These are phyloP conservation scores for Arizona elegans DNA, from an alignment of 2,113 vertebrate genomes.

Conservation along the genomic window DNA sequence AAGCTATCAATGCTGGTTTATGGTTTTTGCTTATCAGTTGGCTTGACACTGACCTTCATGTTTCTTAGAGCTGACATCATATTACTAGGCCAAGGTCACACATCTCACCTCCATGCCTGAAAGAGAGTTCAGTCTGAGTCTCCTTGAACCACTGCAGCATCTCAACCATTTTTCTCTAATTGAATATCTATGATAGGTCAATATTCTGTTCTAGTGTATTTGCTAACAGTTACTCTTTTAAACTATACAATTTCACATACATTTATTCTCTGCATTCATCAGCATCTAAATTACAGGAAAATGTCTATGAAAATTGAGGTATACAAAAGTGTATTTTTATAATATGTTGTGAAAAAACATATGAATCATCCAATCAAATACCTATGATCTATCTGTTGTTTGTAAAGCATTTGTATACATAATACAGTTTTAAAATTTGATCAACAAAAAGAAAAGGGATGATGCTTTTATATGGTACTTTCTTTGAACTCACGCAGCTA, in stretches of 20 bases:
- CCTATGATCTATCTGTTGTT: background rate
- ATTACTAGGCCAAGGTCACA: background rate
- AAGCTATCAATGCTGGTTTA: background rate
- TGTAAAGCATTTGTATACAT: background rate
- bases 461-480: background rate
- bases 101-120: background rate
- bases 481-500: background rate
- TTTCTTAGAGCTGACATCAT: background rate
- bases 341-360: background rate
- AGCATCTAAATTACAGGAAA: background rate
- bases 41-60: background rate
- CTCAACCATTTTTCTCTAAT: background rate
- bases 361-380: background rate
- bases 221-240: background rate
- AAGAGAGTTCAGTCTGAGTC: background rate
- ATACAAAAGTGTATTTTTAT: background rate
- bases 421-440: background rate
- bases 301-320: background rate
- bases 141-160: background rate
- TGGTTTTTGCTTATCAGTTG: background rate
- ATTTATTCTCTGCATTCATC: background rate
- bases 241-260: background rate
- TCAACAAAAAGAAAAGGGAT: background rate
- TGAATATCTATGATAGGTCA: background rate
- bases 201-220: background rate